Evolutionary conservation across 2,797 vertebrate species (phyloP), one percentile per base, ranked within the genome.

Genomic region (Kryptopterus vitreolus): DNA sequence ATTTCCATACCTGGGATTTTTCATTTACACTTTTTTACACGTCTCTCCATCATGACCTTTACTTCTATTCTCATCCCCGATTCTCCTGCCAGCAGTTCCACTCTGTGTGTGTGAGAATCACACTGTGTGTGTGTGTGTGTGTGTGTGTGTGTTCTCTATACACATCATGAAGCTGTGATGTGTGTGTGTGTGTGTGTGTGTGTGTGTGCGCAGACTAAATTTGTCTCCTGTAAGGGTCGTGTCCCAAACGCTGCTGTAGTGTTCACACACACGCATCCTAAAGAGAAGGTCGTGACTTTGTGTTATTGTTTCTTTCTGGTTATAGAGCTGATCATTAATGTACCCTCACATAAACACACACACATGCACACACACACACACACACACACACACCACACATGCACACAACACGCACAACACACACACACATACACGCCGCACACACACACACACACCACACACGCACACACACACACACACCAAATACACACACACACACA

Each of bases 71-170:
- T 78, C 65, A 58, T 78, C 77, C 66, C 66, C 24, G 33, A 50
- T 62, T 35, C 63, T 26, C 70, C 55, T 68, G 59, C 78, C 50
- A 79, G n/a, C 38, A 68, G 71, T 73, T 66, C 62, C 70, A 59
- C 70, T 82, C 74, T 76, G 70, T 66, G 70, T 66, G 59, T 82
- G 55, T 73, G 62, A 73, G 81, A 74, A 35, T 59, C 72, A 74
- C 55, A 74, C 72, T 70, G 63, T 69, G 55, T 75, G 76, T 69
- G 76, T 73, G 76, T 78, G 69, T 61, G 76, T 53, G 76, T 75
- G 35, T 74, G 18, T 53, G 69, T 61, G 59, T 62, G 61, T 62
- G 59, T 62, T 11, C 24, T 57, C 24, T 59, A 11, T 59, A 31
- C 58, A 61, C 58, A 24, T 61, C 15, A 1, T 31, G 15, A 29